These are phyloP conservation scores for Bombylius discolor DNA, from an alignment of 2,888 invertebrate genomes.

Conservation along the genomic window DNA sequence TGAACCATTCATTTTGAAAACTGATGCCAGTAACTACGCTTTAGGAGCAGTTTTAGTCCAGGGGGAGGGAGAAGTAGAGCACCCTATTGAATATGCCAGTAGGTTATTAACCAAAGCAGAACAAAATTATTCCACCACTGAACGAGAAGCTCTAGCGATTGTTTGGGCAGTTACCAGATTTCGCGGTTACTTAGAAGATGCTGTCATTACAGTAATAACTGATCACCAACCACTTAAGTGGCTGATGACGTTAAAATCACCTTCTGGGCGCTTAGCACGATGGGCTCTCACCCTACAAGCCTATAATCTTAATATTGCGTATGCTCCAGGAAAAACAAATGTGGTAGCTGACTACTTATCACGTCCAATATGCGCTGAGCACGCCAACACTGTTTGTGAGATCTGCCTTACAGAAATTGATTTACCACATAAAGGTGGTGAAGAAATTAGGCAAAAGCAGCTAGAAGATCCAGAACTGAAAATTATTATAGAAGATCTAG, in stretches of 20 bases:
- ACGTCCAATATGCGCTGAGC: slow-evolving; percentile 2
- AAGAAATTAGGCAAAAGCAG: slow-evolving; percentile 6
- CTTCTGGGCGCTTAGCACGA: slow-evolving; percentile 31
- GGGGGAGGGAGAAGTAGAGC: slow-evolving; percentile 15
- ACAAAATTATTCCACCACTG: slow-evolving; percentile 30
- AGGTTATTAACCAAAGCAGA: slow-evolving; percentile 22
- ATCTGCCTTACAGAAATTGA: slow-evolving; percentile 8
- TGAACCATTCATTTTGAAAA: slow-evolving; percentile 12
- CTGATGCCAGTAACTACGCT: no score
- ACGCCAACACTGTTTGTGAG: neutral
- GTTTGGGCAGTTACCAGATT: slow-evolving; percentile 28
- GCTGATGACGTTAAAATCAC: slow-evolving; percentile 30
- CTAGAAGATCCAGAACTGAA: neutral
- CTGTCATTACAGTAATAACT: slow-evolving; percentile 25
- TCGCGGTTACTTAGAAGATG: slow-evolving; percentile 30
- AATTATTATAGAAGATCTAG: neutral
- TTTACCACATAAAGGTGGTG: slow-evolving; percentile 11
- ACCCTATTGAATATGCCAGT: slow-evolving; percentile 20
- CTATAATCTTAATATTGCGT: slow-evolving; percentile 27
- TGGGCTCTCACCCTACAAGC: slow-evolving; percentile 34
- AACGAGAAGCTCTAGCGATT: slow-evolving; percentile 28
- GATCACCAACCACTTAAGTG: slow-evolving; percentile 39
- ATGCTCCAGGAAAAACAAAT: slow-evolving; percentile 28
- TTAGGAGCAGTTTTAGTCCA: no score
- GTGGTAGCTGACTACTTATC: slow-evolving; percentile 15